Conservation (phyloP, 2,113 vertebrate species). For the Onychostruthus taczanowskii region DNA sequence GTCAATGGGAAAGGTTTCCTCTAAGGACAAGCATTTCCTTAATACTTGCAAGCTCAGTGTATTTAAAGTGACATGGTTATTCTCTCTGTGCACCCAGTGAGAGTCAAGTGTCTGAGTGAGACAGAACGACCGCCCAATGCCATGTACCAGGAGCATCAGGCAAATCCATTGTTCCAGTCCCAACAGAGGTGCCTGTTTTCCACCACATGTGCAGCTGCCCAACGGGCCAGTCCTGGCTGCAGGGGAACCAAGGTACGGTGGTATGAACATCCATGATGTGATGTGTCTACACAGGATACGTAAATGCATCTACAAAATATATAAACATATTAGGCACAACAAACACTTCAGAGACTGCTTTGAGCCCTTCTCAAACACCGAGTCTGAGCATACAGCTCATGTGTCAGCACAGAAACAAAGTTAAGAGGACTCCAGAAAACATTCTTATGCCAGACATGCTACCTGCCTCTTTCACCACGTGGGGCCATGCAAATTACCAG, state of each 20-base stretch:
- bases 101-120: neutral
- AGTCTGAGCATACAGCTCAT: neutral
- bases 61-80: neutral
- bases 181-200: neutral
- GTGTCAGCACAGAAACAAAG: neutral
- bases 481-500: neutral
- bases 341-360: neutral
- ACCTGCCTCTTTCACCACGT: neutral
- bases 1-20: neutral
- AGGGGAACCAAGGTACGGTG: neutral
- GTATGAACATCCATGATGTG: neutral
- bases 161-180: fast-evolving
- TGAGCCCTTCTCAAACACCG: neutral
- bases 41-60: neutral
- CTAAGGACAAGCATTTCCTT: neutral
- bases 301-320: neutral
- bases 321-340: neutral
- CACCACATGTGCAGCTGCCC: neutral
- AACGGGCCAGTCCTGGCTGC: neutral
- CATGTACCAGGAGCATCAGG: neutral
- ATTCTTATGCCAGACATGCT: neutral
- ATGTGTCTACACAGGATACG: neutral
- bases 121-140: neutral
- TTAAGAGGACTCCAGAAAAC: neutral
- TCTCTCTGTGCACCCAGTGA: neutral